Evolutionary conservation across 1,140 invertebrate genomes (phyloP).

Genomic region (Drosophila azteca): DNA sequence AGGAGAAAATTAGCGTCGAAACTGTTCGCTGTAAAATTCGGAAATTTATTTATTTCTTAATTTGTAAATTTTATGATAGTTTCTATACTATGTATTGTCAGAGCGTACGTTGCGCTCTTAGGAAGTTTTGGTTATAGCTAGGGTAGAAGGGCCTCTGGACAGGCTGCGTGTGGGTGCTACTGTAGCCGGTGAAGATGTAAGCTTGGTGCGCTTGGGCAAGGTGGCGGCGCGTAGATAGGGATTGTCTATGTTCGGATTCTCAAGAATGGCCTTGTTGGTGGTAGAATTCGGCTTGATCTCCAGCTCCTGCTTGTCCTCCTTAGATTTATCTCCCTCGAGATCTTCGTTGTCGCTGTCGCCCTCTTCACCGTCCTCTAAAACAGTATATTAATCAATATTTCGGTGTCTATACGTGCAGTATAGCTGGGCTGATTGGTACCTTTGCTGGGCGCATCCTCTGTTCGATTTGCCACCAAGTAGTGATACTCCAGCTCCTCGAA

Average conservation of each 20-base stretch:
- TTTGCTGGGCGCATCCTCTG: constrained; percentile 69
- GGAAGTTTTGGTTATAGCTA: constrained; percentile 47
- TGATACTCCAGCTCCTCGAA: constrained; percentile 94
- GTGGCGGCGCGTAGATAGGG: constrained; percentile 93
- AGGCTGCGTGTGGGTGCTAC: constrained; percentile 12
- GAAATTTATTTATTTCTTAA: too few species aligned
- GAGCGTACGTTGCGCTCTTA: too few species aligned
- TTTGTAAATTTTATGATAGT: too few species aligned
- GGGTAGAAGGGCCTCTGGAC: constrained; percentile 36
- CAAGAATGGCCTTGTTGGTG: constrained; percentile 68
- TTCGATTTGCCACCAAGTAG: constrained; percentile 85
- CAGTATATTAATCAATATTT: constrained; percentile 53
- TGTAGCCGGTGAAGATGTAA: neutral
- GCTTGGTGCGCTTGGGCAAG: constrained; percentile 85
- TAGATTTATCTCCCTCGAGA: constrained; percentile 83
- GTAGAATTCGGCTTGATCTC: constrained; percentile 71
- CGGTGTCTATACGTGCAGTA: neutral
- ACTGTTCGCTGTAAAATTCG: too few species aligned
- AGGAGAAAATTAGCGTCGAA: too few species aligned
- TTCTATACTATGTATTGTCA: too few species aligned
- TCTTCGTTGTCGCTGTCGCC: constrained; percentile 72
- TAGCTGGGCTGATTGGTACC: constrained; percentile 18
- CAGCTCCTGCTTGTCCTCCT: constrained; percentile 84
- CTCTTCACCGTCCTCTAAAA: constrained; percentile 72
- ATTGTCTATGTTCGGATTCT: constrained; percentile 90